phyloP scores from a whole-genome alignment of 2,797 vertebrate species.

The Pipistrellus nathusii region DNA sequence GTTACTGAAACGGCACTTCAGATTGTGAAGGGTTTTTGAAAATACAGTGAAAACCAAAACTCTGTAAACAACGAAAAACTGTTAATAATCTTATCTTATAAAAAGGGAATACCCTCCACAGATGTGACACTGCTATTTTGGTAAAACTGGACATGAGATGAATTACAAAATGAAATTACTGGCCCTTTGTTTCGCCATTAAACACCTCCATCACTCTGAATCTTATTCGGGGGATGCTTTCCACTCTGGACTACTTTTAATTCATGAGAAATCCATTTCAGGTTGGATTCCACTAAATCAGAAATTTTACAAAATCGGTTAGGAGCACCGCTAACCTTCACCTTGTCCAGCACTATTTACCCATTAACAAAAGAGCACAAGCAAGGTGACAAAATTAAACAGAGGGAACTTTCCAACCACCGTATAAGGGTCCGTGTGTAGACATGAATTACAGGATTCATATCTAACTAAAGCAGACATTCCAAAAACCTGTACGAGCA shows the following conservation, averaged over 20 bases:
- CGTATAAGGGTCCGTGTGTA: background rate
- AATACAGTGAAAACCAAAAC: background rate
- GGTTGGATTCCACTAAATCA: background rate
- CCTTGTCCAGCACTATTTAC: background rate
- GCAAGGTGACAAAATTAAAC: background rate
- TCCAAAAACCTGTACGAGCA: background rate
- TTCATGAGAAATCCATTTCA: background rate
- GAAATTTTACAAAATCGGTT: background rate
- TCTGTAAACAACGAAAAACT: background rate
- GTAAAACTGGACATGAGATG: background rate
- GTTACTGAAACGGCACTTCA: background rate
- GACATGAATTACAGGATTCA: background rate
- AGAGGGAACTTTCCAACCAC: background rate
- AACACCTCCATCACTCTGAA: background rate
- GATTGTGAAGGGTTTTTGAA: fast-evolving
- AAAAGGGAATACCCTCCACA: background rate
- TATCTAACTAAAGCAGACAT: background rate
- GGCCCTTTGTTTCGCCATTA: background rate
- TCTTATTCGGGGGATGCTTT: fast-evolving
- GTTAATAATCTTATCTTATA: background rate
- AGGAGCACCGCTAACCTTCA: background rate
- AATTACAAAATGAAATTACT: background rate
- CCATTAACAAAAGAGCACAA: background rate
- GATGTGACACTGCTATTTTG: background rate
- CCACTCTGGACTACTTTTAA: background rate